Conservation (phyloP, 1,140 invertebrate genomes). For the Hylyphantes graminicola region DNA sequence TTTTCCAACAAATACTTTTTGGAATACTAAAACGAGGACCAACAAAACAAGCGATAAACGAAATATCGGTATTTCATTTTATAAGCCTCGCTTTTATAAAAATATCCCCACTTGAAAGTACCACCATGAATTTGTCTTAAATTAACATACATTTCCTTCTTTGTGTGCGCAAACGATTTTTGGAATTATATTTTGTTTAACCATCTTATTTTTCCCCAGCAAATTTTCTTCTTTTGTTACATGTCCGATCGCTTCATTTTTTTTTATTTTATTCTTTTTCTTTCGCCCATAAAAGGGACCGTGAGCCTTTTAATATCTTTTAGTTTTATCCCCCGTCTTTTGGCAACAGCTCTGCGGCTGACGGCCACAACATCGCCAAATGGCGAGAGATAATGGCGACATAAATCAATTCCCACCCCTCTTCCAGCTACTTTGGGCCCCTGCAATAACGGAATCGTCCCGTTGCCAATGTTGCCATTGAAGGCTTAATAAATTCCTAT, state of each 20-base stretch:
- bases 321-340: conserved; percentile 31
- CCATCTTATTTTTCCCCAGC: conserved; percentile 3
- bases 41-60: background rate
- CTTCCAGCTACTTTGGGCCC: background rate
- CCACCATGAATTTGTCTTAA: conserved; percentile 25
- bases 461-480: conserved; percentile 26
- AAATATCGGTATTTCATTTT: conserved; percentile 24
- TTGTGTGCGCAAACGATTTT: background rate
- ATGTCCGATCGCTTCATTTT: background rate
- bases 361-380: conserved; percentile 41
- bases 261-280: background rate
- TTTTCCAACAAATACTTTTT: too few species aligned
- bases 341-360: conserved; percentile 43
- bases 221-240: background rate
- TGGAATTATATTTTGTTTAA: conserved; percentile 16
- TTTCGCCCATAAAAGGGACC: conserved; percentile 30
- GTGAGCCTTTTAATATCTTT: conserved; percentile 34
- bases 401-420: conserved; percentile 39
- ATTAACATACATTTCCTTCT: conserved; percentile 38
- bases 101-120: conserved; percentile 16
- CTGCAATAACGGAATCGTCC: conserved; percentile 33
- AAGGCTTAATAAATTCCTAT: conserved; percentile 53
- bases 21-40: too few species aligned
- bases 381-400: conserved; percentile 53
- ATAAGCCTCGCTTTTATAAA: conserved; percentile 30